These are phyloP conservation scores for Cheilosia urbana DNA, from an alignment of 2,888 invertebrate genomes.

Conservation along the genomic window DNA sequence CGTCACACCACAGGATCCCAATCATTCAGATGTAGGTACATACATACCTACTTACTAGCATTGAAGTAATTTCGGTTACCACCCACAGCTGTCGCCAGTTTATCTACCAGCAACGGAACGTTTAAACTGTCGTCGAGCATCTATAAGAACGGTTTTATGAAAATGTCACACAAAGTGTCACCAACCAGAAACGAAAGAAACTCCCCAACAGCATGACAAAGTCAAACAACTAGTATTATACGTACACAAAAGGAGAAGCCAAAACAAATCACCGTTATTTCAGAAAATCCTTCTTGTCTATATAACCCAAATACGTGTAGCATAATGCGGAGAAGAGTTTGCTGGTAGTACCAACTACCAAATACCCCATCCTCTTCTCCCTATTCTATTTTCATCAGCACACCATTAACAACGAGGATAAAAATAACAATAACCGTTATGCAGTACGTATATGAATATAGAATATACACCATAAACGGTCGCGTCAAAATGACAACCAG, in stretches of 20 bases:
- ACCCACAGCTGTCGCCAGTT: neutral
- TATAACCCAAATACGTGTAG: constrained; percentile 44
- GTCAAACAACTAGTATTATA: neutral
- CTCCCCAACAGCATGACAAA: constrained; percentile 16
- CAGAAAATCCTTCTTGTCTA: constrained; percentile 51
- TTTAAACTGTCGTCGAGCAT: too few species aligned
- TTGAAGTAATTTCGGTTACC: neutral
- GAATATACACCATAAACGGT: constrained; percentile 10
- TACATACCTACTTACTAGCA: too few species aligned
- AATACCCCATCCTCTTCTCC: neutral
- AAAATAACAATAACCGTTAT: constrained; percentile 72
- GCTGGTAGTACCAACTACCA: neutral
- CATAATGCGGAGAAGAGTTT: constrained; percentile 50
- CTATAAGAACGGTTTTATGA: too few species aligned
- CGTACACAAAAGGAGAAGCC: constrained; percentile 26
- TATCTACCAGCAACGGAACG: too few species aligned
- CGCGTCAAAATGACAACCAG: constrained; percentile 49
- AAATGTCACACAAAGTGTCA: constrained; percentile 21
- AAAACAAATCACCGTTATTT: constrained; percentile 63
- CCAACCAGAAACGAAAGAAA: neutral
- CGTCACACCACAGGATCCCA: too few species aligned
- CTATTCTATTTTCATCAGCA: constrained; percentile 48
- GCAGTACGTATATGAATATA: constrained; percentile 43
- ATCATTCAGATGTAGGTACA: too few species aligned
- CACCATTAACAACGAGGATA: constrained; percentile 63